Evolutionary conservation across 2,113 vertebrate species (phyloP).

Genomic region (Butastur rufipennis): DNA sequence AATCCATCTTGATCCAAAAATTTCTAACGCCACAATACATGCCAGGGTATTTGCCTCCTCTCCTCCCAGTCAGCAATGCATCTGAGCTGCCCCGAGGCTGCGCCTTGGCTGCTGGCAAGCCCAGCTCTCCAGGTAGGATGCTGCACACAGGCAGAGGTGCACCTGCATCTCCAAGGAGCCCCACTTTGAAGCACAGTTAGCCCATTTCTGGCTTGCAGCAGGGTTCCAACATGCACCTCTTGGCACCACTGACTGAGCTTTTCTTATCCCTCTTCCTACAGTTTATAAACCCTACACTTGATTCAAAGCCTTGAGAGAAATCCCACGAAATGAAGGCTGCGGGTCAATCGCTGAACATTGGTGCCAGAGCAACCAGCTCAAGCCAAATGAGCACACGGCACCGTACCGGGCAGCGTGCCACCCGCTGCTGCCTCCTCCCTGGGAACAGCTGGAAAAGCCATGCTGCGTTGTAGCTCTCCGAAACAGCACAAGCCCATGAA

Average conservation of each 20-base stretch:
- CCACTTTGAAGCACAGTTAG: background rate
- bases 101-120: background rate
- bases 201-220: background rate
- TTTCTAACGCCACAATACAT: background rate
- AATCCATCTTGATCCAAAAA: background rate
- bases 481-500: background rate
- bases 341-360: accelerated
- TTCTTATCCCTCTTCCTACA: background rate
- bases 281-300: background rate
- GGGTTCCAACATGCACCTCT: background rate
- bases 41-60: background rate
- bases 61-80: background rate
- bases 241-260: accelerated
- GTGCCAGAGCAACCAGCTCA: background rate
- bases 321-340: background rate
- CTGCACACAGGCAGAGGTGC: background rate
- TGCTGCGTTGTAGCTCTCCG: background rate
- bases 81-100: background rate
- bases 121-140: background rate
- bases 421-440: background rate
- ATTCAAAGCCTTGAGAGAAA: background rate
- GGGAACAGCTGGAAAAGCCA: background rate
- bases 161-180: background rate
- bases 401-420: accelerated
- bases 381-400: background rate